phyloP scores from a whole-genome alignment of 1,140 invertebrate genomes.

The Diorhabda elongata region DNA sequence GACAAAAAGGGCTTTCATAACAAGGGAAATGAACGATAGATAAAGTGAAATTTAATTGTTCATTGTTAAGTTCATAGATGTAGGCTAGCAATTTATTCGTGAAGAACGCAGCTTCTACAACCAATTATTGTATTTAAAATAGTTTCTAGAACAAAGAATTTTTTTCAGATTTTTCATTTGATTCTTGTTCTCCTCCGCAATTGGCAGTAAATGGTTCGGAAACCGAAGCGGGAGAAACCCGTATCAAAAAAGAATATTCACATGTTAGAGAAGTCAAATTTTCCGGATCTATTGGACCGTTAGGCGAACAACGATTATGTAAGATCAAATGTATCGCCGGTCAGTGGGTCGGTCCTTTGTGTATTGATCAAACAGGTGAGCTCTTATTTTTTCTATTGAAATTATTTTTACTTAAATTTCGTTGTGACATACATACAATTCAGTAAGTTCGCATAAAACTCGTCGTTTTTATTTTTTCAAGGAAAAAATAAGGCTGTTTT shows the following conservation, averaged over 20 bases:
- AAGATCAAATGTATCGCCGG: constrained; percentile 78
- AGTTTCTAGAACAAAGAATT: not conserved
- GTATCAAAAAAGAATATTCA: constrained; percentile 39
- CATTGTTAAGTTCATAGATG: not conserved
- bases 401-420: too few relatives aligned
- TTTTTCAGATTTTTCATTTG: constrained; percentile 37
- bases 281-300: constrained; percentile 62
- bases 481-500: too few relatives aligned
- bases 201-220: constrained; percentile 41
- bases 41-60: not conserved
- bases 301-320: constrained; percentile 65
- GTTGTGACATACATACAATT: too few relatives aligned
- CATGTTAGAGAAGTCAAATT: constrained; percentile 60
- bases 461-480: too few relatives aligned
- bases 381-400: too few relatives aligned
- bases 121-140: not conserved
- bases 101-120: not conserved
- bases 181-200: constrained; percentile 41
- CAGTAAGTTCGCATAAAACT: too few relatives aligned
- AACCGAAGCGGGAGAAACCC: constrained; percentile 37
- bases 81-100: not conserved
- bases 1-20: not conserved
- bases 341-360: constrained; percentile 74
- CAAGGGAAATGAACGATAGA: not conserved
- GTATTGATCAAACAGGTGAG: constrained; percentile 52